phyloP scores from a whole-genome alignment of 1,140 invertebrate species.

The Augochlora pura region DNA sequence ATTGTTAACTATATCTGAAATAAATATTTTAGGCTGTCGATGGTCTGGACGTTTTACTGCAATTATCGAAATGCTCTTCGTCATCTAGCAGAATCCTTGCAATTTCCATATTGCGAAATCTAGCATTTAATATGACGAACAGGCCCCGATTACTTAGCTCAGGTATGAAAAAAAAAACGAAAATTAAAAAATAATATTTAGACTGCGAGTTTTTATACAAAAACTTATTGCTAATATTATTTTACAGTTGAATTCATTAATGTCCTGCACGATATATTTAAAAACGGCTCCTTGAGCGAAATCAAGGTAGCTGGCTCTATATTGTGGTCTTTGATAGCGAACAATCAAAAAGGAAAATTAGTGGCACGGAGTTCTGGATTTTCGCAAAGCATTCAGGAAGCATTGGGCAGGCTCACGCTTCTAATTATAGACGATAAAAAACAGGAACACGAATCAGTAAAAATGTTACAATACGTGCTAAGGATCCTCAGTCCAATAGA shows the following conservation, averaged over 20 bases:
- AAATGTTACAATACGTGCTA: slow-evolving; percentile 71
- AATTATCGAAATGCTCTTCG: slow-evolving; percentile 66
- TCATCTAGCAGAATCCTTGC: slow-evolving; percentile 68
- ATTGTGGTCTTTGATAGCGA: slow-evolving; percentile 73
- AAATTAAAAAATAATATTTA: not conserved
- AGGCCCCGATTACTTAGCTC: slow-evolving; percentile 71
- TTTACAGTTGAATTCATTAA: slow-evolving; percentile 73
- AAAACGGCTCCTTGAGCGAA: slow-evolving; percentile 65
- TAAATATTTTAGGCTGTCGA: slow-evolving; percentile 65
- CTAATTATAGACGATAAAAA: slow-evolving; percentile 50
- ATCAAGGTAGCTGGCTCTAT: slow-evolving; percentile 70
- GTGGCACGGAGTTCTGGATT: slow-evolving; percentile 72
- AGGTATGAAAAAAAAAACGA: slow-evolving; percentile 53
- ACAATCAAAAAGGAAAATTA: slow-evolving; percentile 77
- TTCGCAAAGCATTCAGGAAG: slow-evolving; percentile 69
- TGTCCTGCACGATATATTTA: slow-evolving; percentile 67
- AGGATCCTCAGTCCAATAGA: slow-evolving; percentile 64
- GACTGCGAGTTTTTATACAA: not conserved
- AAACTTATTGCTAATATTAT: not conserved
- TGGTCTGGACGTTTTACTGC: slow-evolving; percentile 71
- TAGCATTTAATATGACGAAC: slow-evolving; percentile 71
- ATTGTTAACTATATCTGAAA: not conserved
- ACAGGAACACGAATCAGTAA: slow-evolving; percentile 66
- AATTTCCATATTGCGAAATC: slow-evolving; percentile 72
- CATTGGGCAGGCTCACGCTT: slow-evolving; percentile 67